Percentiles rank a stretch among this genome's conserved stretches.
phyloP scores from a whole-genome alignment of 2,888 invertebrate genomes.

The Leptopilina syphax region DNA sequence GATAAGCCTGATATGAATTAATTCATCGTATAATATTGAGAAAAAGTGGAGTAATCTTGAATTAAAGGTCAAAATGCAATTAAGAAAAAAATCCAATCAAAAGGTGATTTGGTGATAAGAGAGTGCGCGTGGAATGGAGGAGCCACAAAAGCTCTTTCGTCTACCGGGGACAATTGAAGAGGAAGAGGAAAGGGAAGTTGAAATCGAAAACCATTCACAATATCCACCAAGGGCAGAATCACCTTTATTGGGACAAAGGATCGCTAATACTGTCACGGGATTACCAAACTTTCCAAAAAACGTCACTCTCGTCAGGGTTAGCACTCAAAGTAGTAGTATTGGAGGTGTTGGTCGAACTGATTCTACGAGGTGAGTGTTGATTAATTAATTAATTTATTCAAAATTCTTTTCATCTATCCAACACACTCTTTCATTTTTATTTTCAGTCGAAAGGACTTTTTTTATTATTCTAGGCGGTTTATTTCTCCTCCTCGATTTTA shows the following conservation, averaged over 20 bases:
- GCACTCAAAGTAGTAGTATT: constrained; percentile 81
- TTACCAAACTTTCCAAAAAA: constrained; percentile 67
- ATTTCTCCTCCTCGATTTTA: too few species aligned
- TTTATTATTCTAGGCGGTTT: too few species aligned
- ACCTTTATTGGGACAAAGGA: constrained; percentile 63
- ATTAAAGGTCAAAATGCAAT: background rate
- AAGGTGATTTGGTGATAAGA: constrained; percentile 13
- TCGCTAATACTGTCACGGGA: constrained; percentile 51
- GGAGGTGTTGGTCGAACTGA: constrained; percentile 80
- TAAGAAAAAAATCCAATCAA: background rate
- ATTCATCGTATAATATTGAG: background rate
- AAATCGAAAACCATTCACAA: constrained; percentile 51
- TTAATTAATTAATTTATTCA: background rate
- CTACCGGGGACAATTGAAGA: constrained; percentile 74
- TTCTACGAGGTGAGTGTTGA: constrained; percentile 78
- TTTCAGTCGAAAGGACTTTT: background rate
- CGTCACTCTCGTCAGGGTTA: constrained; percentile 80
- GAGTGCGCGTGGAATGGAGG: constrained; percentile 63
- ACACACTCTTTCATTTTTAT: background rate
- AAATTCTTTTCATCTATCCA: background rate
- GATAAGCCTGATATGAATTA: background rate
- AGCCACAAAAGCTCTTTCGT: constrained; percentile 71
- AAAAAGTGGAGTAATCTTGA: background rate
- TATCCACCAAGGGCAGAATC: constrained; percentile 65
- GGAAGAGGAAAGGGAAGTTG: constrained; percentile 67